These are phyloP conservation scores for Zosterops japonicus DNA, from an alignment of 2,113 vertebrate genomes.

Conservation along the genomic window DNA sequence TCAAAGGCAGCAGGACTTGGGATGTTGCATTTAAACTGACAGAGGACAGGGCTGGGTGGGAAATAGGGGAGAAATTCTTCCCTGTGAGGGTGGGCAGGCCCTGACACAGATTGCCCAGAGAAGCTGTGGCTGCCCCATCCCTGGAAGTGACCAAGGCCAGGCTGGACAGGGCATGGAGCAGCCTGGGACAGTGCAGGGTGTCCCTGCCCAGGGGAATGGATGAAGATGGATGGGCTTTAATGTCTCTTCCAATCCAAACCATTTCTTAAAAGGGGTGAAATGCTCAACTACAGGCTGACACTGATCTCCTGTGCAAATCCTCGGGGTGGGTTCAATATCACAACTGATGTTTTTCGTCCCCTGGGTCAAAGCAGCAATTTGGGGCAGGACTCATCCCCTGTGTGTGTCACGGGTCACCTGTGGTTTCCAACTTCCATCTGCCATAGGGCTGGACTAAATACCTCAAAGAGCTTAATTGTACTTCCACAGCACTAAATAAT, in stretches of 20 bases:
- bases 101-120: not conserved
- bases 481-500: not conserved
- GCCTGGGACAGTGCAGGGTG: rapidly evolving
- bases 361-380: not conserved
- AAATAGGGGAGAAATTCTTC: not conserved
- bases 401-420: not conserved
- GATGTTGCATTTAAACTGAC: not conserved
- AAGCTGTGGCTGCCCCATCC: not conserved
- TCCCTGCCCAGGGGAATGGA: not conserved
- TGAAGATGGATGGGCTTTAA: not conserved
- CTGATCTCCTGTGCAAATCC: not conserved
- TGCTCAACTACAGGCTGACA: not conserved
- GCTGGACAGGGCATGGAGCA: not conserved
- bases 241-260: not conserved
- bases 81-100: not conserved
- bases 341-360: not conserved
- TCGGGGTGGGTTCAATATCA: rapidly evolving
- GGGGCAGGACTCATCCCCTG: rapidly evolving
- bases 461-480: conserved; percentile 17
- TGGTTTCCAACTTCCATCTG: rapidly evolving
- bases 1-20: not conserved
- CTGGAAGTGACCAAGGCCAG: not conserved
- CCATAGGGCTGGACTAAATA: not conserved
- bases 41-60: not conserved
- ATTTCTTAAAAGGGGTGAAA: not conserved